A percentile compares a stretch with the other conserved stretches of the same genome.
These are phyloP conservation scores for Battus philenor DNA, from an alignment of 1,140 invertebrate genomes.

Conservation along the genomic window DNA sequence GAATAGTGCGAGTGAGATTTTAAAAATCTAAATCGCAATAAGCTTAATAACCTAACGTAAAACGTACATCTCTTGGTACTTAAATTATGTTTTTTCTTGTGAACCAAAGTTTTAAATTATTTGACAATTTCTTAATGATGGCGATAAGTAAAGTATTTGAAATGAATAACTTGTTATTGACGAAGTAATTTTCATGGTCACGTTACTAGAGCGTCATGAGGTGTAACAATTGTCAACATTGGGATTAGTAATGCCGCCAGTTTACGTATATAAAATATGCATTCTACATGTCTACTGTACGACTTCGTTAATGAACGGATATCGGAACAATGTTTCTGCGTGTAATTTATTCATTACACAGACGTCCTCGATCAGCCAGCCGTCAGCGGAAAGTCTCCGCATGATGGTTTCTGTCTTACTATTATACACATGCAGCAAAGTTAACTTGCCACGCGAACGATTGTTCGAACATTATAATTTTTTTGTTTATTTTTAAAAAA, in stretches of 20 bases:
- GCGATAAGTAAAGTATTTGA: constrained; percentile 29
- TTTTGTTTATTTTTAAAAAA: too few species aligned
- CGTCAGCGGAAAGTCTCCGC: constrained; percentile 65
- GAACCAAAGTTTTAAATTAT: too few species aligned
- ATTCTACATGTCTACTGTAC: constrained; percentile 38
- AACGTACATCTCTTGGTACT: too few species aligned
- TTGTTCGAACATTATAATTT: too few species aligned
- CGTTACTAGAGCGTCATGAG: constrained; percentile 27
- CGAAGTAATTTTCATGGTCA: constrained; percentile 42
- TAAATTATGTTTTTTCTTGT: too few species aligned
- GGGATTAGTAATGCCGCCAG: constrained; percentile 38
- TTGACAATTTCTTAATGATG: constrained; percentile 16
- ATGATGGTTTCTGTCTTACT: constrained; percentile 42
- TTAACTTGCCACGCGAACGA: not conserved
- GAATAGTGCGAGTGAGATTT: too few species aligned
- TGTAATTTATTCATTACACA: constrained; percentile 75
- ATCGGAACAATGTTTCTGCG: constrained; percentile 72
- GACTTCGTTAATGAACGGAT: constrained; percentile 59
- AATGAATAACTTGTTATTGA: constrained; percentile 30
- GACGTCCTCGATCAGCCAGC: constrained; percentile 61
- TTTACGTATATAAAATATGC: constrained; percentile 30
- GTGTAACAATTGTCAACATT: constrained; percentile 61
- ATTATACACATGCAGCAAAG: constrained; percentile 14
- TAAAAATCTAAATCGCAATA: too few species aligned
- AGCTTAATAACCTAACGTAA: too few species aligned